These are phyloP conservation scores for Peromyscus leucopus DNA, from an alignment of 2,113 vertebrate genomes.

Conservation along the genomic window DNA sequence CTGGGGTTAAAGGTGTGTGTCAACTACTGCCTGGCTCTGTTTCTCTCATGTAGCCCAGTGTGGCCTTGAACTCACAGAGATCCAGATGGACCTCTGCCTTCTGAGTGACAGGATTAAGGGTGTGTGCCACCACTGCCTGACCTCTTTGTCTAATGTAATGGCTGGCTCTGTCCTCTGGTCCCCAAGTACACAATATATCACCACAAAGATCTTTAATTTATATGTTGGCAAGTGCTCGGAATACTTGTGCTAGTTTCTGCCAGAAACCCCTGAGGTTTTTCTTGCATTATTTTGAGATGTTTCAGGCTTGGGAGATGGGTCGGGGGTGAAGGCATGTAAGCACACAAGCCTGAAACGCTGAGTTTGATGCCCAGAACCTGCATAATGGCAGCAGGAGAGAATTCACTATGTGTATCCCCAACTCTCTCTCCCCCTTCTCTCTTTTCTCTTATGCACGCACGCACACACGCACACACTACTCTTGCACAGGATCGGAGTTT, in stretches of 20 bases:
- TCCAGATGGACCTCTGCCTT: too few relatives aligned
- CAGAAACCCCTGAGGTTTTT: not conserved
- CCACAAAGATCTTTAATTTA: not conserved
- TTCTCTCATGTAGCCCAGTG: too few relatives aligned
- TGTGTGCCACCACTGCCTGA: too few relatives aligned
- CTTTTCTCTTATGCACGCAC: not conserved
- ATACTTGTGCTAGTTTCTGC: slow-evolving; percentile 4
- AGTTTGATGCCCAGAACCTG: not conserved
- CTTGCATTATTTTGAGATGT: not conserved
- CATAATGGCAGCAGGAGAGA: not conserved
- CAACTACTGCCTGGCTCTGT: too few relatives aligned
- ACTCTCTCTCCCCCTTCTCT: not conserved
- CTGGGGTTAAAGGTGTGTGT: too few relatives aligned
- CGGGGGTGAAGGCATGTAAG: not conserved
- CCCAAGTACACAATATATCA: too few relatives aligned
- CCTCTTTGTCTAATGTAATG: too few relatives aligned
- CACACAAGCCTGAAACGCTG: not conserved
- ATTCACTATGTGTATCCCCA: not conserved
- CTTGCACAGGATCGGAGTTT: not conserved
- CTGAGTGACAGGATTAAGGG: too few relatives aligned
- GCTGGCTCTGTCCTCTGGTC: too few relatives aligned
- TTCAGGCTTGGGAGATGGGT: not conserved
- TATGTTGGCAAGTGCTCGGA: not conserved
- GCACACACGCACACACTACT: not conserved
- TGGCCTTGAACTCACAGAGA: too few relatives aligned